Evolutionary conservation across 2,888 invertebrate genomes (phyloP).

Genomic region (Cyrtodaria siliqua): DNA sequence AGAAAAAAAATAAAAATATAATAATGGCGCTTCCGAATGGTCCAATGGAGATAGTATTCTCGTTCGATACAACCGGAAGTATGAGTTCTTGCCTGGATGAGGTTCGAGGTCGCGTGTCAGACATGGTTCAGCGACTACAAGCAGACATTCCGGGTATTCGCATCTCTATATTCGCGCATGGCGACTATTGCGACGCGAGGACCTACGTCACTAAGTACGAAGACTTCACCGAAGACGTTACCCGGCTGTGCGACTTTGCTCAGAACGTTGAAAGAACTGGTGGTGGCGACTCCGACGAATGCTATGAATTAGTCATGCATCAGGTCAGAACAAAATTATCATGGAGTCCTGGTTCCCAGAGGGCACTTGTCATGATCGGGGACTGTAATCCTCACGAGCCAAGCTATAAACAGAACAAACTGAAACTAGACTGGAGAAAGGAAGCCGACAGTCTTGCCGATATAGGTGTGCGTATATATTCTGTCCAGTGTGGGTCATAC

Average conservation of each 20-base stretch:
- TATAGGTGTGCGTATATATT: conserved; percentile 74
- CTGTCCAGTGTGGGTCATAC: conserved; percentile 64
- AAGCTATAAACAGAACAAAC: conserved; percentile 68
- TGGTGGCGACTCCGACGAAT: conserved; percentile 82
- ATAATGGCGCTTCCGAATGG: conserved; percentile 58
- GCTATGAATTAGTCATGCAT: conserved; percentile 83
- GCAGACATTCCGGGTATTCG: conserved; percentile 81
- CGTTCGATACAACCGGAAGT: conserved; percentile 81
- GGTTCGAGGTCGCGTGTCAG: conserved; percentile 74
- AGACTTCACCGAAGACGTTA: conserved; percentile 62
- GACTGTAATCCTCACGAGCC: conserved; percentile 82
- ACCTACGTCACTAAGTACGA: conserved; percentile 68
- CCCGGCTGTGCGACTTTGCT: conserved; percentile 69
- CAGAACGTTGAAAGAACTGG: conserved; percentile 72
- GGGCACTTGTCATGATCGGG: conserved; percentile 83
- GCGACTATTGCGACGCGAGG: conserved; percentile 79
- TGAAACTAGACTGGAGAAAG: conserved; percentile 78
- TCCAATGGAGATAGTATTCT: conserved; percentile 79
- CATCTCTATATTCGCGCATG: conserved; percentile 83
- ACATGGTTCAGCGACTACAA: conserved; percentile 81
- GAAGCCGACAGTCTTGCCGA: conserved; percentile 70
- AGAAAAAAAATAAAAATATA: no score
- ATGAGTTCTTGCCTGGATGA: conserved; percentile 72
- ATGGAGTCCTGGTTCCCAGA: conserved; percentile 81
- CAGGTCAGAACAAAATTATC: conserved; percentile 77